Conservation (phyloP, 2,113 vertebrate species). For the Solea senegalensis region DNA sequence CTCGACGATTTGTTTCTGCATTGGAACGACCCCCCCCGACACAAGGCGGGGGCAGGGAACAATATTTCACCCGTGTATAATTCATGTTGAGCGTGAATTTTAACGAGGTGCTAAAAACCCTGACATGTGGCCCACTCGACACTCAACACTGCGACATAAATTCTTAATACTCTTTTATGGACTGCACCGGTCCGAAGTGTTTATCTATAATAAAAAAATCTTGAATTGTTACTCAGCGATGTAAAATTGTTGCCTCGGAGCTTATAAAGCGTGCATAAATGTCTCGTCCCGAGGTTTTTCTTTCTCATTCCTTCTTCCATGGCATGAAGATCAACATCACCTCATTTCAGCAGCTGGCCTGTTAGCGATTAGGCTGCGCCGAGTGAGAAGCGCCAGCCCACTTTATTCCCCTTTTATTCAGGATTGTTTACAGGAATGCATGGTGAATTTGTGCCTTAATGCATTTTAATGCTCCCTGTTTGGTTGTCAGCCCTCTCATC, state of each 20-base stretch:
- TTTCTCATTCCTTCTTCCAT: not conserved
- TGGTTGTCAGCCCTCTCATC: constrained; percentile 10
- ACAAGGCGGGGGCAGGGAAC: constrained; percentile 38
- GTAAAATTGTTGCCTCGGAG: constrained; percentile 30
- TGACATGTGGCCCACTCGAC: constrained; percentile 68
- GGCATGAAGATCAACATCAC: constrained; percentile 32
- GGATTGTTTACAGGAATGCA: constrained; percentile 32
- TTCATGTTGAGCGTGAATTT: constrained; percentile 73
- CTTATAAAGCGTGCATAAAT: constrained; percentile 44
- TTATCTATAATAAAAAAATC: constrained; percentile 70
- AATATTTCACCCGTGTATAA: constrained; percentile 72
- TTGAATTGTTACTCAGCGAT: constrained; percentile 45
- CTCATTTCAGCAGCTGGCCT: constrained; percentile 42
- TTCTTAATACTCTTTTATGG: constrained; percentile 71
- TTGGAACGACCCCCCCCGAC: constrained; percentile 42
- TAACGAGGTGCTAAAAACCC: constrained; percentile 78
- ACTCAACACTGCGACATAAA: constrained; percentile 59
- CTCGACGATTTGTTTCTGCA: constrained; percentile 41
- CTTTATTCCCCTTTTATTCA: constrained; percentile 32
- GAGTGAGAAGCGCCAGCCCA: constrained; percentile 33
- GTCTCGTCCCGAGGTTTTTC: constrained; percentile 6
- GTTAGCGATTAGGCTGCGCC: constrained; percentile 38
- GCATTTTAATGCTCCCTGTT: constrained; percentile 34
- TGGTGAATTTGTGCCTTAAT: constrained; percentile 31
- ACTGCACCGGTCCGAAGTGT: constrained; percentile 58